phyloP scores from a whole-genome alignment of 2,113 vertebrate species.

The Oreochromis aureus region DNA sequence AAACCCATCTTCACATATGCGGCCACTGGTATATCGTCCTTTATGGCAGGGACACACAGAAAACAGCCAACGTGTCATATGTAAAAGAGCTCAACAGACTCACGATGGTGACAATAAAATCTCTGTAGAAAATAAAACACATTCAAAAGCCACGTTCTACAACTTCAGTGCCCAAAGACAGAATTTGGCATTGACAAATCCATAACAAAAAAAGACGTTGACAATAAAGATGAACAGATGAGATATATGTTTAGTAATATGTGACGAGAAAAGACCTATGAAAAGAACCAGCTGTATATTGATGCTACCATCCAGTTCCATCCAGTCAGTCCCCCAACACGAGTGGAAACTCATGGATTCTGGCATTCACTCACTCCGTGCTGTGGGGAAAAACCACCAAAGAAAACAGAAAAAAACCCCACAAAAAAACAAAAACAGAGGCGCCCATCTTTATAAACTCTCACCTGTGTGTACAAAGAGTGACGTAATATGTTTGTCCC shows the following conservation, averaged over 20 bases:
- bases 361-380: neutral
- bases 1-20: slow-evolving; percentile 1
- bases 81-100: neutral
- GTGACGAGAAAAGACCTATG: neutral
- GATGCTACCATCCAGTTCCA: slow-evolving; percentile 19
- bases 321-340: neutral
- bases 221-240: slow-evolving; percentile 13
- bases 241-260: slow-evolving; percentile 39
- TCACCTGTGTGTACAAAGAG: slow-evolving; percentile 1
- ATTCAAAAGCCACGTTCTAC: slow-evolving; percentile 58
- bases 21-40: neutral
- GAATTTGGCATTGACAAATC: slow-evolving; percentile 46
- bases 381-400: neutral
- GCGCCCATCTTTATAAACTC: neutral
- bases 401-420: neutral
- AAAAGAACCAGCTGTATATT: slow-evolving; percentile 16
- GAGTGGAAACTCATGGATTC: neutral
- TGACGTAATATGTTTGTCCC: neutral
- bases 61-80: neutral
- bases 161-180: slow-evolving; percentile 59
- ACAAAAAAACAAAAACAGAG: neutral
- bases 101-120: slow-evolving; percentile 13
- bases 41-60: slow-evolving; percentile 21
- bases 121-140: slow-evolving; percentile 32
- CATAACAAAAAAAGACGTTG: neutral